Evolutionary conservation across 1,140 invertebrate genomes (phyloP), one percentile per base, ranked within the genome.

Genomic region (Carposina sasakii): DNA sequence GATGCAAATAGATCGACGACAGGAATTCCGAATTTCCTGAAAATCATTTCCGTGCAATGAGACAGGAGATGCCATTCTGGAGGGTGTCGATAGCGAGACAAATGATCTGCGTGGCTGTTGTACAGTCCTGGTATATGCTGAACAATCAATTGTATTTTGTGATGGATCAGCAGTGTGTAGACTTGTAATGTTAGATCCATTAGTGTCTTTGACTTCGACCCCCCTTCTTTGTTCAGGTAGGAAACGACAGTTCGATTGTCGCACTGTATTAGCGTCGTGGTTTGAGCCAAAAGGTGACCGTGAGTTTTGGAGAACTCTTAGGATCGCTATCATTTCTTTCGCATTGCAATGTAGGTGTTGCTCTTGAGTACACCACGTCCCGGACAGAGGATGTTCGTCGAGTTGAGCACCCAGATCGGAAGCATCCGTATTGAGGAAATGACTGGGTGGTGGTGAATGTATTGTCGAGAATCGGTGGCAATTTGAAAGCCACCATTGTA

Each of bases 1-100:
- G 59, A 57, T 5, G 70, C 71, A 41, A 77, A 75, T 0, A 75
- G 49, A 26, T 77, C 67, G 33, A 77, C 52, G 41, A 39, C 43
- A 2, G 66, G 63, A 1, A 23, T 42, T 10, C 70, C 67, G 65
- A 60, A 70, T 34, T 54, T 57, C 13, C 31, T 19, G 40, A 63
- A 67, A 21, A 76, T 15, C 49, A 52, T 43, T 24, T 45, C 37
- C 39, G 63, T 67, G 15, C 52, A 48, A 6, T 3, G 13, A 9
- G 62, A 60, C 1, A 73, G 47, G 1, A 76, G 40, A 36, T 76
- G 70, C 73, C 71, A 76, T 41, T 78, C 77, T 40, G 71, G 68
- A 9, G 57, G 53, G 4, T 8, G 8, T n/a, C 41, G 53, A 34
- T 36, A 28, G 19, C 67, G 50, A 0, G 72, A 81, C n/a, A 75